Evolutionary conservation across 1,140 invertebrate genomes (phyloP).

Genomic region (Procambarus virginalis): DNA sequence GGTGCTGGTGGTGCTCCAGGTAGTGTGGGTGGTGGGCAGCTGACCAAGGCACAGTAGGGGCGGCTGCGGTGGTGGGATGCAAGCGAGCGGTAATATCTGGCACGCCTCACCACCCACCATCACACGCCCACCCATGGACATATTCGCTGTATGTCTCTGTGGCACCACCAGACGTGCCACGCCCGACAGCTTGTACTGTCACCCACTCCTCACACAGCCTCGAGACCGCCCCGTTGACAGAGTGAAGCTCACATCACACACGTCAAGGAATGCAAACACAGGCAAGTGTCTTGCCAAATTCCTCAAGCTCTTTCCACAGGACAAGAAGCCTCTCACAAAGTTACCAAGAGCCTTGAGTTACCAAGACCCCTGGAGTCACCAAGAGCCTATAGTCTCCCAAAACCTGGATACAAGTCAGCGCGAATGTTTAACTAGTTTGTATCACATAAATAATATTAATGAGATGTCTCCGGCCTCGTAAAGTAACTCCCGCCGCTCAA

Average conservation of each 20-base stretch:
- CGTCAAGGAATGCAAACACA: too few relatives aligned
- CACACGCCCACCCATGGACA: slow-evolving; percentile 29
- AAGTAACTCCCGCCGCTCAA: too few relatives aligned
- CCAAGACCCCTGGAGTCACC: too few relatives aligned
- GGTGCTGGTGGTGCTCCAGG: slow-evolving; percentile 13
- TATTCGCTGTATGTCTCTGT: not conserved
- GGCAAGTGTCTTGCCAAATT: not conserved
- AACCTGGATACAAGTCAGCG: too few relatives aligned
- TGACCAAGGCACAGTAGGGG: not conserved
- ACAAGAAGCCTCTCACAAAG: not conserved
- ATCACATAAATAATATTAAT: too few relatives aligned
- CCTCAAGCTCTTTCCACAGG: not conserved
- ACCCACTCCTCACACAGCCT: not conserved
- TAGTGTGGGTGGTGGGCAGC: not conserved
- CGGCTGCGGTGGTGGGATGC: not conserved
- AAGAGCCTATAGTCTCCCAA: too few relatives aligned
- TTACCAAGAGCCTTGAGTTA: not conserved
- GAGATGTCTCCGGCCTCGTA: too few relatives aligned
- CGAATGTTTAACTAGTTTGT: too few relatives aligned
- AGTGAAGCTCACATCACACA: not conserved
- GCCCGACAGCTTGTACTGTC: not conserved
- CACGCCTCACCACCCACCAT: slow-evolving; percentile 10
- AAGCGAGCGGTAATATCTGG: slow-evolving; percentile 1
- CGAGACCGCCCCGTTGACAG: not conserved
- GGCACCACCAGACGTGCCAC: too few relatives aligned